Percentiles rank a stretch among this genome's conserved stretches.
Evolutionary conservation across 2,888 invertebrate genomes (phyloP).

Genomic region (Agrotis segetum): DNA sequence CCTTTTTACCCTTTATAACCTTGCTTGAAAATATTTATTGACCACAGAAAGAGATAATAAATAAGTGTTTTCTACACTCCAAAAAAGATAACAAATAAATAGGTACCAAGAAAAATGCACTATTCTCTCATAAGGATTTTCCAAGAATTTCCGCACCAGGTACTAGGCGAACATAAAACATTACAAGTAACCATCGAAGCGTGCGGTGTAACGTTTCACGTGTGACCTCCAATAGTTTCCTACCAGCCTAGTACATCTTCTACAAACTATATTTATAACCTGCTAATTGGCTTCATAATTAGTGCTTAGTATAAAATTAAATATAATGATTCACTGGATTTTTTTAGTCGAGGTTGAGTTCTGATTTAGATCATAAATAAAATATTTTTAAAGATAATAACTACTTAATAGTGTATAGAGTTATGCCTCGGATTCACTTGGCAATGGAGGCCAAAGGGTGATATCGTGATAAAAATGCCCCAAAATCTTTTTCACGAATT

Average conservation of each 20-base stretch:
- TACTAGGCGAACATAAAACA: constrained; percentile 47
- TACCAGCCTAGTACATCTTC: constrained; percentile 29
- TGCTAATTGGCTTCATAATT: constrained; percentile 36
- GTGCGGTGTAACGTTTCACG: constrained; percentile 57
- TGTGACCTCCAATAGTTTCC: constrained; percentile 58
- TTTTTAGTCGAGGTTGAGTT: background rate
- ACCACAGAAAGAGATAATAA: background rate
- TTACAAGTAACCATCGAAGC: constrained; percentile 43
- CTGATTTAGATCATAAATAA: background rate
- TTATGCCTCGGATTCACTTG: too few species aligned
- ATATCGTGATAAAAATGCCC: too few species aligned
- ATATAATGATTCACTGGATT: background rate
- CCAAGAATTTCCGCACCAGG: background rate
- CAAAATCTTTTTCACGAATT: too few species aligned
- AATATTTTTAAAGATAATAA: too few species aligned
- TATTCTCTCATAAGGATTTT: background rate
- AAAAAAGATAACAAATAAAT: too few species aligned
- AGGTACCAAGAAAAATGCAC: background rate
- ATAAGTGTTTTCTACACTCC: background rate
- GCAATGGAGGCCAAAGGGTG: too few species aligned
- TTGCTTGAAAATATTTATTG: background rate
- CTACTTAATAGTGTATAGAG: too few species aligned
- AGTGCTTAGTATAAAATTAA: constrained; percentile 2
- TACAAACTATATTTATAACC: constrained; percentile 19
- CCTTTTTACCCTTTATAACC: background rate